Evolutionary conservation across 2,888 invertebrate species (phyloP).

Genomic region (Ditylenchus weischeri): DNA sequence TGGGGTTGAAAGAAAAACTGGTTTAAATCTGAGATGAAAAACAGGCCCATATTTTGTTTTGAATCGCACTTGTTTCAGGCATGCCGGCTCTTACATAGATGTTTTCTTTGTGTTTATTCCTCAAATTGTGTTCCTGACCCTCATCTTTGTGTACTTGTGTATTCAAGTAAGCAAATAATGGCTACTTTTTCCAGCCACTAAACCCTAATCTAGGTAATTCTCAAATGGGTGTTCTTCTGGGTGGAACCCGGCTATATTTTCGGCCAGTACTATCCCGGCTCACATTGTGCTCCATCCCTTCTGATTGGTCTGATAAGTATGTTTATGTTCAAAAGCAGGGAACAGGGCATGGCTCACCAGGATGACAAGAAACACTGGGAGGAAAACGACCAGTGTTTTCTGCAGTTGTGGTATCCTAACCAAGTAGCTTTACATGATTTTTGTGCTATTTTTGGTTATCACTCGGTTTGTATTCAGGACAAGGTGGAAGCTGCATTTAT

Average conservation of each 20-base stretch:
- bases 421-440: slow-evolving; percentile 25
- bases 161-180: slow-evolving; percentile 68
- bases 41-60: too few relatives aligned
- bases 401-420: slow-evolving; percentile 58
- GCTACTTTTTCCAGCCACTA: too few relatives aligned
- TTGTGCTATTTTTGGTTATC: not conserved
- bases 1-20: too few relatives aligned
- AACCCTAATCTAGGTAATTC: slow-evolving; percentile 60
- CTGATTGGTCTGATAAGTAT: slow-evolving; percentile 59
- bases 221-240: slow-evolving; percentile 63
- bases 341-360: slow-evolving; percentile 40
- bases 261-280: slow-evolving; percentile 52
- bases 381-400: slow-evolving; percentile 33
- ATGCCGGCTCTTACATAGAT: slow-evolving; percentile 69
- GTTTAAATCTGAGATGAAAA: too few relatives aligned
- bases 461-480: slow-evolving; percentile 29
- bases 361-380: slow-evolving; percentile 13
- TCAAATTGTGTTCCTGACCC: slow-evolving; percentile 81
- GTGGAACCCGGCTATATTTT: slow-evolving; percentile 42
- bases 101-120: slow-evolving; percentile 91
- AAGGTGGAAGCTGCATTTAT: slow-evolving; percentile 60
- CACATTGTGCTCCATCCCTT: slow-evolving; percentile 58
- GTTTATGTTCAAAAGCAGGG: slow-evolving; percentile 58
- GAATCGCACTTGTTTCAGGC: slow-evolving; percentile 51
- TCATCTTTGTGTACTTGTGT: slow-evolving; percentile 92